Percentiles rank a stretch among this genome's conserved stretches.
Conservation (phyloP, 30 jellyfish, hydroid and myxozoan species). For the Pelagia noctiluca region DNA sequence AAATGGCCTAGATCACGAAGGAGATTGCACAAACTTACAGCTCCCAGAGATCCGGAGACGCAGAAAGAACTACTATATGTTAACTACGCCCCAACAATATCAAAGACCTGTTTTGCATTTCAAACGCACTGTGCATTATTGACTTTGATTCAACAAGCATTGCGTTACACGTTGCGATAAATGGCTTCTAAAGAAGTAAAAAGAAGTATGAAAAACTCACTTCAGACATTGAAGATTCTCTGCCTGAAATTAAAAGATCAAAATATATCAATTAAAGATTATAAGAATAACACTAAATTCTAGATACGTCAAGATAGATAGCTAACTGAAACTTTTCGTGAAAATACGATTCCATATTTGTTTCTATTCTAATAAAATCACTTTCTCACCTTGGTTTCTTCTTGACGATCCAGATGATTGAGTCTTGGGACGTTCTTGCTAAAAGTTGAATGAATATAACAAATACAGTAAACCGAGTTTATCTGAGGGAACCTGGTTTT, state of each 20-base stretch:
- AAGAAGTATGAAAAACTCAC: conserved; percentile 12
- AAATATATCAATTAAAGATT: background rate
- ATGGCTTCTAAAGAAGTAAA: background rate
- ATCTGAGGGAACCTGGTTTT: background rate
- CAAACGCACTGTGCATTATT: background rate
- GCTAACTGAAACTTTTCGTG: background rate
- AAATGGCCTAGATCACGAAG: too few relatives aligned
- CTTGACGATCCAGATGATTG: conserved; percentile 70
- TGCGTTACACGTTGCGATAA: background rate
- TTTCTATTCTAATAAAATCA: too few relatives aligned
- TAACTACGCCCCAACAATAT: too few relatives aligned
- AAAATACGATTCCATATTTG: background rate
- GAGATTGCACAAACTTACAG: too few relatives aligned
- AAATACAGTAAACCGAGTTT: background rate
- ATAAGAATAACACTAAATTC: background rate
- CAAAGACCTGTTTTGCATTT: too few relatives aligned
- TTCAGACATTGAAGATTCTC: conserved; percentile 37
- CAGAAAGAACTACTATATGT: too few relatives aligned
- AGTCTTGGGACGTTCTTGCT: conserved; percentile 69
- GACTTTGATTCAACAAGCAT: background rate
- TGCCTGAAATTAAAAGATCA: conserved; percentile 8
- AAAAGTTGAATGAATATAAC: background rate
- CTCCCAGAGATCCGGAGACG: too few relatives aligned
- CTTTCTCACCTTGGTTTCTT: conserved; percentile 51
- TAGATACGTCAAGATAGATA: background rate